Evolutionary conservation across 30 jellyfish, hydroid and myxozoan genomes (phyloP).

Genomic region (Hydractinia echinata): DNA sequence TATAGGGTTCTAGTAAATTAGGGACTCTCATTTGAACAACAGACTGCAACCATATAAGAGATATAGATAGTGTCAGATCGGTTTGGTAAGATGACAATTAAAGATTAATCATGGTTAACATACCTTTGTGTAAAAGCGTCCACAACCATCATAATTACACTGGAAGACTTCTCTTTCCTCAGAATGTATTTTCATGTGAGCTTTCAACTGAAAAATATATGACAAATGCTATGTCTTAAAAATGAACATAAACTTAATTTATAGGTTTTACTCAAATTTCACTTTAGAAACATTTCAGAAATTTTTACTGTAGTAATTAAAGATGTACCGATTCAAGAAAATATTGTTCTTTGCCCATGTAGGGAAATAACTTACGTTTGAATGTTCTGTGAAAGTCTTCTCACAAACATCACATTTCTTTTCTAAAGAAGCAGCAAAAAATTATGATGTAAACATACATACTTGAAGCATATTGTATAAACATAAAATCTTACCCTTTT

Average conservation of each 20-base stretch:
- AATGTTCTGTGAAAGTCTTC: constrained; percentile 17
- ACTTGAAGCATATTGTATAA: neutral
- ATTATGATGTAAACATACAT: neutral
- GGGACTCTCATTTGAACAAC: too few species aligned
- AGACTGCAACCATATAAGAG: too few species aligned
- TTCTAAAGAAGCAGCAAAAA: neutral
- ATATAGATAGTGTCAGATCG: too few species aligned
- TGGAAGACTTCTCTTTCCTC: constrained; percentile 34
- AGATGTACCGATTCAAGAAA: too few species aligned
- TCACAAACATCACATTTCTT: constrained; percentile 34
- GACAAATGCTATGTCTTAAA: neutral
- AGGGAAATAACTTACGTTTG: constrained; percentile 22
- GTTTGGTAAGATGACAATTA: too few species aligned
- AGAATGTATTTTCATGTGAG: constrained; percentile 26
- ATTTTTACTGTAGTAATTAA: too few species aligned
- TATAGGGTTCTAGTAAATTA: too few species aligned
- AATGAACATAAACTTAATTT: too few species aligned
- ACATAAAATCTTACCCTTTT: constrained; percentile 14
- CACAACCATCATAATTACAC: constrained; percentile 35
- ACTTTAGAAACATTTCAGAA: too few species aligned
- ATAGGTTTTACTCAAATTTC: too few species aligned
- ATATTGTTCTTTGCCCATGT: too few species aligned
- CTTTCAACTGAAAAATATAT: constrained; percentile 16
- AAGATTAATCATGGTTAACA: neutral
- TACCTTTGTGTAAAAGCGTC: constrained; percentile 35